phyloP scores from a whole-genome alignment of 2,888 invertebrate species.

The Hoplodrina ambigua region DNA sequence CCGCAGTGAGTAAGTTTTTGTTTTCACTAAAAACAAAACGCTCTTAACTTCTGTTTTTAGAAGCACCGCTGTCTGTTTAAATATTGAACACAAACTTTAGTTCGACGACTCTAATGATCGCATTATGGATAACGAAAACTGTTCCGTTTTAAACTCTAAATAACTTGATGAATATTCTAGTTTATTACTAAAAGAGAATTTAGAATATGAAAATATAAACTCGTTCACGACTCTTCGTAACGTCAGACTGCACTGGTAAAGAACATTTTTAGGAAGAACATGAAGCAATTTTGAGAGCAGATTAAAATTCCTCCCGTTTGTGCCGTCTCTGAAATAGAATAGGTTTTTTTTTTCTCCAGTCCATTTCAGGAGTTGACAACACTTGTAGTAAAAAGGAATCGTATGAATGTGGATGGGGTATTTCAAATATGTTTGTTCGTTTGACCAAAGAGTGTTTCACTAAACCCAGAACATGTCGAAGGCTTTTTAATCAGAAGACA shows the following conservation, averaged over 20 bases:
- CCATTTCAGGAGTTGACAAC: slow-evolving; percentile 42
- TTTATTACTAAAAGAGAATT: slow-evolving; percentile 21
- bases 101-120: slow-evolving; percentile 76
- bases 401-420: not conserved
- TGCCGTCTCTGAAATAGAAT: slow-evolving; percentile 46
- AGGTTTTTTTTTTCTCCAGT: slow-evolving; percentile 48
- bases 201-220: slow-evolving; percentile 28
- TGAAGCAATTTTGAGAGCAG: slow-evolving; percentile 60
- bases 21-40: slow-evolving; percentile 84
- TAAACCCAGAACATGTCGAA: slow-evolving; percentile 58
- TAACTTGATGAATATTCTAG: slow-evolving; percentile 27
- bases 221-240: slow-evolving; percentile 29
- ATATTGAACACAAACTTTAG: slow-evolving; percentile 77
- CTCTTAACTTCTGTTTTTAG: slow-evolving; percentile 88
- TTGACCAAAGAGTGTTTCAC: slow-evolving; percentile 50
- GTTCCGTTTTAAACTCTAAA: slow-evolving; percentile 25
- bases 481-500: slow-evolving; percentile 73
- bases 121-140: slow-evolving; percentile 59
- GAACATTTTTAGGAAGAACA: slow-evolving; percentile 44
- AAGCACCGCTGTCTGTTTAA: slow-evolving; percentile 76
- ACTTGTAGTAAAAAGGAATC: slow-evolving; percentile 13
- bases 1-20: slow-evolving; percentile 73
- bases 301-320: slow-evolving; percentile 56
- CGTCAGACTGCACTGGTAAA: slow-evolving; percentile 30
- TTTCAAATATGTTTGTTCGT: slow-evolving; percentile 50